phyloP scores from a whole-genome alignment of 2,888 invertebrate genomes.

The Chromoteleia sp. region DNA sequence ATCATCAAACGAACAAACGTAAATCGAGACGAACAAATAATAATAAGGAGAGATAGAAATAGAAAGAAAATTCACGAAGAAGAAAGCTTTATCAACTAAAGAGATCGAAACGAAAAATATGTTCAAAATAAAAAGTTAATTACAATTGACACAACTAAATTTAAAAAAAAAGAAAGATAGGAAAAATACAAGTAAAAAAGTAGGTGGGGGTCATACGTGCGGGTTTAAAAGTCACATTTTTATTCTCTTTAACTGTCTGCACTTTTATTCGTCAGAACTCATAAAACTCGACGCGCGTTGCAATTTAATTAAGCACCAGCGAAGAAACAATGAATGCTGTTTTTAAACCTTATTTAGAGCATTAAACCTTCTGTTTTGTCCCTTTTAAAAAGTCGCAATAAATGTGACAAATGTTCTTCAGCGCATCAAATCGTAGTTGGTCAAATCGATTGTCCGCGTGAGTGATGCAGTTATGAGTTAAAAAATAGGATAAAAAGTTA shows the following conservation, averaged over 20 bases:
- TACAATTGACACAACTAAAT: too few relatives aligned
- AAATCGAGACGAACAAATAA: too few relatives aligned
- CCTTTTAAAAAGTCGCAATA: not conserved
- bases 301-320: conserved; percentile 28
- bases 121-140: too few relatives aligned
- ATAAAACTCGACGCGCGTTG: conserved; percentile 15
- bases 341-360: conserved; percentile 29
- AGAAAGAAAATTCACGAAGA: too few relatives aligned
- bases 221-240: not conserved
- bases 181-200: conserved; percentile 1
- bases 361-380: conserved; percentile 20
- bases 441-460: not conserved
- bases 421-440: not conserved
- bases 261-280: conserved; percentile 28
- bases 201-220: too few relatives aligned
- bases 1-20: too few relatives aligned
- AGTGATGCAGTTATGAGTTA: not conserved
- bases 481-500: not conserved
- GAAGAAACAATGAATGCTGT: conserved; percentile 26
- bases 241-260: not conserved
- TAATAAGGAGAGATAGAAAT: not conserved
- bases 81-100: too few relatives aligned
- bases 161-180: not conserved
- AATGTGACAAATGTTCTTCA: conserved; percentile 18
- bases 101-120: too few relatives aligned